These are phyloP conservation scores for Poecilobothrus nobilitatus DNA, from an alignment of 2,888 invertebrate genomes.

Conservation along the genomic window DNA sequence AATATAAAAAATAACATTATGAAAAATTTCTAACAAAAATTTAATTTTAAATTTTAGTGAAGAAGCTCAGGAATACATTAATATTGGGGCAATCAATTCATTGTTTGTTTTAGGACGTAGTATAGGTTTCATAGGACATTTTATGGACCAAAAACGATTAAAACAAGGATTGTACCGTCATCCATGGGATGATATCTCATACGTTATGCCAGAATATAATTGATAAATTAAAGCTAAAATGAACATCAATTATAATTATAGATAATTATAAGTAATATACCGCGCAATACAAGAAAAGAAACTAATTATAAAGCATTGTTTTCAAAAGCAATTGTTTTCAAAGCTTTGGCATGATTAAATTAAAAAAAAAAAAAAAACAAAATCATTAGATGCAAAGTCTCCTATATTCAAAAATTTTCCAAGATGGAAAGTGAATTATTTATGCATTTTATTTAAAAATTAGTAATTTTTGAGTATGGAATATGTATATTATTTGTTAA, in stretches of 20 bases:
- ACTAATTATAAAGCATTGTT: background rate
- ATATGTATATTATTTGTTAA: no score
- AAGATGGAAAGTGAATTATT: no score
- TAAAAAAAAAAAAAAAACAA: no score
- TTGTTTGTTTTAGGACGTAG: slow-evolving; percentile 96
- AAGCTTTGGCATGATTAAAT: background rate
- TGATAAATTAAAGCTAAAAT: background rate
- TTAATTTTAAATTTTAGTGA: slow-evolving; percentile 50
- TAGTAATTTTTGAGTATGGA: no score
- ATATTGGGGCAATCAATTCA: slow-evolving; percentile 96
- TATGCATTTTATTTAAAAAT: no score
- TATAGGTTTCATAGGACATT: slow-evolving; percentile 98
- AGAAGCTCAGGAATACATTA: slow-evolving; percentile 95
- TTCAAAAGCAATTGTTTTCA: background rate
- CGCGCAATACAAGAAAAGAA: background rate
- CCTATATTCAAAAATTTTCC: no score
- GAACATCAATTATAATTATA: background rate
- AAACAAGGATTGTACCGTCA: slow-evolving; percentile 98
- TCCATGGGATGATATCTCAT: slow-evolving; percentile 96
- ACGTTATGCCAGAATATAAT: slow-evolving; percentile 44
- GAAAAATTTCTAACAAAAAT: background rate
- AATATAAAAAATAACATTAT: slow-evolving; percentile 22
- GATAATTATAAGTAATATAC: background rate
- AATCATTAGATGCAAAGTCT: no score
- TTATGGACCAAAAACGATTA: slow-evolving; percentile 95